Percentiles rank a stretch among this genome's conserved stretches.
Evolutionary conservation across 2,888 invertebrate species (phyloP).

Genomic region (Lasius fuliginosus): DNA sequence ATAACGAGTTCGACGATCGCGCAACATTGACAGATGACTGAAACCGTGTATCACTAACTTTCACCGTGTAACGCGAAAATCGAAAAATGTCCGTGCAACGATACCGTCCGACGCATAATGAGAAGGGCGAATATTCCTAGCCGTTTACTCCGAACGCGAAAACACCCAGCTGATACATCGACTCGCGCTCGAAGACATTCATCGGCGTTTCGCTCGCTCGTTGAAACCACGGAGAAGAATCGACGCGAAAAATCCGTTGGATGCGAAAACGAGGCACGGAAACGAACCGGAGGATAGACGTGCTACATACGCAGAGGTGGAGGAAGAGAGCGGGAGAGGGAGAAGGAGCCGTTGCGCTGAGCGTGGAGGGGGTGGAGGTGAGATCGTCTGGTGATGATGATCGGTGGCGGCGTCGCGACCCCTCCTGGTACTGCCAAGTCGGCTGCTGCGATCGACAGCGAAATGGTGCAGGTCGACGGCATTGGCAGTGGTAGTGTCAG

Average conservation of each 20-base stretch:
- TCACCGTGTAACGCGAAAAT: not conserved
- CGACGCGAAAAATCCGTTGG: constrained; percentile 56
- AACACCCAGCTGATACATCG: not conserved
- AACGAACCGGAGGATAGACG: constrained; percentile 48
- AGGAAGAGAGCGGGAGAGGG: constrained; percentile 57
- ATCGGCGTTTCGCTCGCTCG: not conserved
- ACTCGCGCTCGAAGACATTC: not conserved
- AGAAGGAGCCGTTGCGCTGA: constrained; percentile 69
- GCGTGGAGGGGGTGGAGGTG: constrained; percentile 74
- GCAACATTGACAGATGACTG: not conserved
- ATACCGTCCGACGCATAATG: not conserved
- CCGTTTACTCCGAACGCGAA: not conserved
- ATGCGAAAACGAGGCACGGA: constrained; percentile 59
- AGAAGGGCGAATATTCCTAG: not conserved
- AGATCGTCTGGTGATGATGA: constrained; percentile 83
- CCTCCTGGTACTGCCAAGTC: constrained; percentile 84
- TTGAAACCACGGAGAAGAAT: not conserved
- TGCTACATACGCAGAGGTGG: constrained; percentile 59
- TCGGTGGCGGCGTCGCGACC: constrained; percentile 84
- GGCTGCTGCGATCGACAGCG: constrained; percentile 82
- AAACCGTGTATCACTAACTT: not conserved
- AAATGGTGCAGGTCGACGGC: constrained; percentile 83
- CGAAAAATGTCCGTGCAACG: not conserved
- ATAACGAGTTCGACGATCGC: not conserved
- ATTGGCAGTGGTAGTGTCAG: constrained; percentile 84